These are phyloP conservation scores for Micromesistius poutassou DNA, from an alignment of 2,797 vertebrate species.

Conservation along the genomic window DNA sequence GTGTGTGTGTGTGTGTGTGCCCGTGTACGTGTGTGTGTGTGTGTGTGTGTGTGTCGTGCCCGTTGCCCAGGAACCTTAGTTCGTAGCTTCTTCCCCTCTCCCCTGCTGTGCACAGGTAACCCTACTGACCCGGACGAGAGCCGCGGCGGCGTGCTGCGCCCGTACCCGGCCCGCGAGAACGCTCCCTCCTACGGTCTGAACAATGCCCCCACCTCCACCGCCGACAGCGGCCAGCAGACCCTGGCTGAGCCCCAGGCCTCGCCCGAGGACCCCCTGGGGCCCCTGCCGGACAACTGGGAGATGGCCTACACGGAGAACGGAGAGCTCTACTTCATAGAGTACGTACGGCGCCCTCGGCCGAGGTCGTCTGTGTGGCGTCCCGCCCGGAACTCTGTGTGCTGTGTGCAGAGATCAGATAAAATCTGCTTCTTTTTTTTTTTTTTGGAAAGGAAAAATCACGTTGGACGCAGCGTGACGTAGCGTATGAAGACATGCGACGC, in stretches of 20 bases:
- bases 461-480: too few species aligned
- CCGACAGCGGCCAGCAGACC: conserved; percentile 91
- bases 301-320: conserved; percentile 99
- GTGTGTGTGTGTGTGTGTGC: too few species aligned
- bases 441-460: too few species aligned
- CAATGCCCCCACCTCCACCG: conserved; percentile 81
- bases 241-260: conserved; percentile 86
- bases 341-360: conserved; percentile 49
- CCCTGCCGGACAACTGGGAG: conserved; percentile 98
- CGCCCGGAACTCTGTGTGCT: too few species aligned
- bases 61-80: conserved; percentile 73
- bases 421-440: too few species aligned
- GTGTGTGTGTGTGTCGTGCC: conserved; percentile 38
- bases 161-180: conserved; percentile 75
- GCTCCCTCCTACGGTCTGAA: conserved; percentile 75
- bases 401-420: too few species aligned
- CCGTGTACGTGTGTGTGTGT: conserved; percentile 24
- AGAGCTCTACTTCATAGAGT: conserved; percentile 99
- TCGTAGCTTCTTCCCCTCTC: conserved; percentile 75
- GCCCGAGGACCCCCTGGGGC: conserved; percentile 87
- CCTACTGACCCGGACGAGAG: conserved; percentile 91
- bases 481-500: too few species aligned
- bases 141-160: conserved; percentile 66
- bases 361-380: too few species aligned
- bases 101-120: conserved; percentile 83